phyloP scores from a whole-genome alignment of 2,888 invertebrate genomes.

The Callosobruchus maculatus region DNA sequence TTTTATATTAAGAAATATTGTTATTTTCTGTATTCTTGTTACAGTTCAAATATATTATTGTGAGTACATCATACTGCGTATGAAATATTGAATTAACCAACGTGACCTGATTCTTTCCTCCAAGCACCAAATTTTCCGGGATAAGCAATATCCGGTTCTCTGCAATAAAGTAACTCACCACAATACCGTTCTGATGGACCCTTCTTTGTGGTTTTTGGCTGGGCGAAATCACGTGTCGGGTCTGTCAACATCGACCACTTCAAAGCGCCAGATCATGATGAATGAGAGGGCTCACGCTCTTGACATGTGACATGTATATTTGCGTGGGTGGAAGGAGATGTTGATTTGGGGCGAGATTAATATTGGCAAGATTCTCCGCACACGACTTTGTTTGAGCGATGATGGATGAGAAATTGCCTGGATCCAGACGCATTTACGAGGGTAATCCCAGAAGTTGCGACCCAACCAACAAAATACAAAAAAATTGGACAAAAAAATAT shows the following conservation, averaged over 20 bases:
- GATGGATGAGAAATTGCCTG: not conserved
- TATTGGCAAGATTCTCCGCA: not conserved
- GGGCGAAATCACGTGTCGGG: constrained; percentile 36
- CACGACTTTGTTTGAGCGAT: not conserved
- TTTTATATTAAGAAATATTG: too few species aligned
- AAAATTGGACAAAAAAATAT: too few species aligned
- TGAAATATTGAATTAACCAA: not conserved
- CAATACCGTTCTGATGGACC: constrained; percentile 13
- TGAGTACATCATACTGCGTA: too few species aligned
- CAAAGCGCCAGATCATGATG: constrained; percentile 29
- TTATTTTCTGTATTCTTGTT: too few species aligned
- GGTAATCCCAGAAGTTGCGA: too few species aligned
- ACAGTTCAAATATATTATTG: too few species aligned
- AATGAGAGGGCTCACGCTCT: not conserved
- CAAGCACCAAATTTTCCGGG: constrained; percentile 1
- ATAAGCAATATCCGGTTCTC: constrained; percentile 4
- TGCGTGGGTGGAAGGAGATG: not conserved
- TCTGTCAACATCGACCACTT: constrained; percentile 43
- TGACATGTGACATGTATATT: not conserved
- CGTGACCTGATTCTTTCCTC: not conserved
- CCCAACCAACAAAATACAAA: too few species aligned
- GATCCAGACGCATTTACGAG: too few species aligned
- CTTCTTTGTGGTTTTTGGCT: constrained; percentile 40
- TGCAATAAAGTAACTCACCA: constrained; percentile 7
- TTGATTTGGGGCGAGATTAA: not conserved